Percentiles rank a stretch among this genome's conserved stretches.
phyloP scores from a whole-genome alignment of 1,140 invertebrate genomes.

The Mercenaria mercenaria region DNA sequence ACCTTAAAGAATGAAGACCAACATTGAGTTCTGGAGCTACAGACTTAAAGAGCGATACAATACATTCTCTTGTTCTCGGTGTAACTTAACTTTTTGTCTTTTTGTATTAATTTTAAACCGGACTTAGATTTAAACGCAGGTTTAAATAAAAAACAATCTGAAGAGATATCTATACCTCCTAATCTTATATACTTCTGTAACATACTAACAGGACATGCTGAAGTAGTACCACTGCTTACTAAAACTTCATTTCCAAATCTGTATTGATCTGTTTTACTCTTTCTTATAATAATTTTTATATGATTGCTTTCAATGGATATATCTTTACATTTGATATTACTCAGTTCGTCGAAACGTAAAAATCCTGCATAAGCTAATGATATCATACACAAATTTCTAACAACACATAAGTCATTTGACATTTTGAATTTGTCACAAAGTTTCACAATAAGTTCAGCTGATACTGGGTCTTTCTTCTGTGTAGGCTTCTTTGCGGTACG shows the following conservation, averaged over 20 bases:
- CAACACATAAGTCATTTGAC: conserved; percentile 6
- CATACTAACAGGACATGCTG: conserved; percentile 30
- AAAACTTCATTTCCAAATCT: conserved; percentile 49
- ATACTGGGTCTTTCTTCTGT: conserved; percentile 46
- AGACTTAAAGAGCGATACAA: background rate
- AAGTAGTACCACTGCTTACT: background rate
- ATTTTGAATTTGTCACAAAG: conserved; percentile 6
- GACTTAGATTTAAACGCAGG: conserved; percentile 13
- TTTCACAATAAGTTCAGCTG: background rate
- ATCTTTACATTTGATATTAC: background rate
- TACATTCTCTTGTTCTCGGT: conserved; percentile 32
- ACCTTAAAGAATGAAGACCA: conserved; percentile 44
- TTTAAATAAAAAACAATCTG: conserved; percentile 15
- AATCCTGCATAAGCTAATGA: conserved; percentile 14
- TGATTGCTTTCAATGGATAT: conserved; percentile 24
- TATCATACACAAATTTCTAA: conserved; percentile 62
- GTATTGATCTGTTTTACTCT: conserved; percentile 57
- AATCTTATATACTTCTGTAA: conserved; percentile 38
- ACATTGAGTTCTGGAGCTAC: conserved; percentile 11
- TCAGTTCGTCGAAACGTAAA: conserved; percentile 19
- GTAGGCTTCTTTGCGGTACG: background rate
- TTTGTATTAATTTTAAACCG: conserved; percentile 19
- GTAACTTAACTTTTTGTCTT: conserved; percentile 51
- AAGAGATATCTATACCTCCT: background rate
- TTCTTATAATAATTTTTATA: conserved; percentile 15